A percentile compares a stretch with the other conserved stretches of the same genome.
Evolutionary conservation across 2,797 vertebrate genomes (phyloP).

Genomic region (Benthosema pterotum): DNA sequence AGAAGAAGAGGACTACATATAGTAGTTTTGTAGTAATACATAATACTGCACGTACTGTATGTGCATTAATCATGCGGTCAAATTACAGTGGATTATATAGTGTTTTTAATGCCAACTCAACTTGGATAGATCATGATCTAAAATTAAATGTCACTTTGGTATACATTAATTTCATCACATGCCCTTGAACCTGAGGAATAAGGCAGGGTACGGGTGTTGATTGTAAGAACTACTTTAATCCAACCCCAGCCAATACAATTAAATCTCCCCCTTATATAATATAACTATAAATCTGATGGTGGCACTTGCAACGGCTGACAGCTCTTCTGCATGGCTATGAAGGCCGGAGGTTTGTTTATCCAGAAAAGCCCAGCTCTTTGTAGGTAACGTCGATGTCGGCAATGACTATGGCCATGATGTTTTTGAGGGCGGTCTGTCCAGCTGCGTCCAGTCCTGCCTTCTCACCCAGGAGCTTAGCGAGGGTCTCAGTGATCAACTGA

Average conservation of each 20-base stretch:
- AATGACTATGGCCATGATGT: conserved; percentile 82
- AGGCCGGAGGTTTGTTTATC: conserved; percentile 65
- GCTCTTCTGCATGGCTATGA: background rate
- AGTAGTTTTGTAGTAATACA: too few relatives aligned
- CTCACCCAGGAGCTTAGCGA: conserved; percentile 81
- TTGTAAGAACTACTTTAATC: too few relatives aligned
- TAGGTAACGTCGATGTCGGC: conserved; percentile 84
- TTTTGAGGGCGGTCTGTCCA: conserved; percentile 82
- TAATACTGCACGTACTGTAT: too few relatives aligned
- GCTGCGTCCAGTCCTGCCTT: conserved; percentile 81
- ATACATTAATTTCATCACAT: background rate
- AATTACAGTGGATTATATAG: background rate
- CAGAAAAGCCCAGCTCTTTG: conserved; percentile 87
- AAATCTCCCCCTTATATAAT: too few relatives aligned
- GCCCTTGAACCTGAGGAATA: too few relatives aligned
- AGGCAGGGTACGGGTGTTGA: too few relatives aligned
- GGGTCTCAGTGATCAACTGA: conserved; percentile 86
- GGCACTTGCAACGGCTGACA: background rate
- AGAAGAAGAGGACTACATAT: too few relatives aligned
- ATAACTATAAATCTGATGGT: background rate
- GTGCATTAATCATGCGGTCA: too few relatives aligned
- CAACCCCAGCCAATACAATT: too few relatives aligned
- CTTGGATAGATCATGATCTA: background rate
- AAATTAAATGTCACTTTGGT: background rate
- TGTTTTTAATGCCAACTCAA: too few relatives aligned